Base-by-base conservation (phyloP, 2,113 vertebrate genomes). In the Hiodon alosoides region DNA sequence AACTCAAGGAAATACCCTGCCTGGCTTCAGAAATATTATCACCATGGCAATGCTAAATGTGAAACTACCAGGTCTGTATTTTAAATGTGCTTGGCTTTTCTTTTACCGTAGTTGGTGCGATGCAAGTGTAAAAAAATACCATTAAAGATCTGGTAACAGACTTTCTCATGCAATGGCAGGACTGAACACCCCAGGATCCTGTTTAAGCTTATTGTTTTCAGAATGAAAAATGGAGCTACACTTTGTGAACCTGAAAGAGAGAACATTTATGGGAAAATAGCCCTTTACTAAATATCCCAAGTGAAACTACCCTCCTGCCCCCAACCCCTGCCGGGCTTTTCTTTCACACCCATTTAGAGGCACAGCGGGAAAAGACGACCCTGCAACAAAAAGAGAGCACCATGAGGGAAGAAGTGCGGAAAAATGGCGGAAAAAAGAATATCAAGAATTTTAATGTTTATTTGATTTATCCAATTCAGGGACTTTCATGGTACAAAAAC, bases 221-320 rank as follows among this genome's bases (percentile, higher is more conserved):
- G 76, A 57, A 74, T 86, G 82, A 87, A 86, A 87, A 86, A 88
- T 85, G 76, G 83, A 82, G 81, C 78, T 66, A 76, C 73, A 84
- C 79, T 83, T 83, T 84, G 74, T 83, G 70, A 75, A 69, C 76
- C 55, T 16, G 14, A 17, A 16, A 53, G 74, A 72, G 79, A 74
- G 83, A 81, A 76, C 80, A 76, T 82, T 75, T 61, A 79, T 46
- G 71, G 71, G 73, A 53, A 77, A 70, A 67, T 79, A 78, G 77
- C 61, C 74, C 72, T 61, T 1, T 57, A n/a, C 55, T 51, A 74
- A 69, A 55, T 52, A 54, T 76, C 71, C 31, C 64, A 71, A 59
- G 73, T 79, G 81, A 76, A 81, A 82, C 74, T 3, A 6, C 72
- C 55, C 70, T 2, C 31, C 31, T 2, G 31, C 31, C 31, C 31